Conservation (phyloP, 2,113 vertebrate species). For the Ciconia maguari region DNA sequence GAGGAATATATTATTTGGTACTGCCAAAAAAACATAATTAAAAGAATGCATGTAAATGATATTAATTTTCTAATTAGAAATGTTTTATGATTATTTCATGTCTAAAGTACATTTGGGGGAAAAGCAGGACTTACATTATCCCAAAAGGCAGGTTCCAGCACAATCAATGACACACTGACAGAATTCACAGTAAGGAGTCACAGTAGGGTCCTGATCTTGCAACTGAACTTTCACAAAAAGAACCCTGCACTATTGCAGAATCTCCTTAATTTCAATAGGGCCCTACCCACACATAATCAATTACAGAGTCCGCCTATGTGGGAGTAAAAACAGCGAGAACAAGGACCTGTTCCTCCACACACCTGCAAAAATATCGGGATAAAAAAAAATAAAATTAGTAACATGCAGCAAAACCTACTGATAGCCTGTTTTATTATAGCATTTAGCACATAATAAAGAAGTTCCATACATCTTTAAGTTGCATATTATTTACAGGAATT, state of each 20-base stretch:
- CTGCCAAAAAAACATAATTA: constrained; percentile 69
- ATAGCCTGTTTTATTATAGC: constrained; percentile 21
- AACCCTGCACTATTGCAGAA: constrained; percentile 35
- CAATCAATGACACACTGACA: constrained; percentile 56
- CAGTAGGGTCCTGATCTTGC: constrained; percentile 55
- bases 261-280: constrained; percentile 45
- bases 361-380: constrained; percentile 59
- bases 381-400: constrained; percentile 35
- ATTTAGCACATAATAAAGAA: constrained; percentile 36
- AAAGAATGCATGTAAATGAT: constrained; percentile 54
- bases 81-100: constrained; percentile 14
- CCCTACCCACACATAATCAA: constrained; percentile 60
- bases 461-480: background rate
- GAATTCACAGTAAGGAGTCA: constrained; percentile 59
- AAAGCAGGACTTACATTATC: constrained; percentile 63
- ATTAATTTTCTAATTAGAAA: constrained; percentile 28
- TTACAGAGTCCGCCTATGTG: constrained; percentile 51
- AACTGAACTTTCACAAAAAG: constrained; percentile 45
- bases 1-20: constrained; percentile 65
- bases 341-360: constrained; percentile 45
- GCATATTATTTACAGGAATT: background rate
- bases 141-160: constrained; percentile 54
- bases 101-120: constrained; percentile 35
- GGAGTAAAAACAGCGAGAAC: constrained; percentile 46
- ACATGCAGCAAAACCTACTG: constrained; percentile 11